Evolutionary conservation across 2,113 vertebrate species (phyloP).

Genomic region (Choloepus hoffmanni): DNA sequence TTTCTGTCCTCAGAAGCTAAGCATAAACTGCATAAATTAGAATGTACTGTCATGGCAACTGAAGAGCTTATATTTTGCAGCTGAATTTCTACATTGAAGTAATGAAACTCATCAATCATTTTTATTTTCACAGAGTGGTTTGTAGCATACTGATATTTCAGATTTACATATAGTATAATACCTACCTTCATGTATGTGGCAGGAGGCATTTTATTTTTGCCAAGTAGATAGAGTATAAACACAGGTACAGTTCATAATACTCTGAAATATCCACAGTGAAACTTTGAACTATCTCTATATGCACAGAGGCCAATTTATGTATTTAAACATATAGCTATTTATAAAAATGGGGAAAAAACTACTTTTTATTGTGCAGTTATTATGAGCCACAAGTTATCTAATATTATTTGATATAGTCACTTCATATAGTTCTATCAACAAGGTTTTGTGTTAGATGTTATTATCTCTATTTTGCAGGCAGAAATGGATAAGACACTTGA

Average conservation of each 20-base stretch:
- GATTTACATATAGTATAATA: not conserved
- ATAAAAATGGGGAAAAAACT: not conserved
- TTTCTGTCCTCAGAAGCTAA: not conserved
- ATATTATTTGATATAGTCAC: not conserved
- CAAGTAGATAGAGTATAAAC: not conserved
- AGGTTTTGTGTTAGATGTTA: not conserved
- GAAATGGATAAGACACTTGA: not conserved
- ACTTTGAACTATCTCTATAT: not conserved
- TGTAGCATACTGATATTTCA: not conserved
- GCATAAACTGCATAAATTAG: not conserved
- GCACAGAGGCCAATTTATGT: not conserved
- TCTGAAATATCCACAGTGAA: not conserved
- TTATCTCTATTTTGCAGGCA: not conserved
- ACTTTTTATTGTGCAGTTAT: not conserved
- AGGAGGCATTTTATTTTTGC: not conserved
- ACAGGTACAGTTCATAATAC: not conserved
- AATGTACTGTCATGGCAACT: not conserved
- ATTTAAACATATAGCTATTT: not conserved
- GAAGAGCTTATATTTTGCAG: not conserved
- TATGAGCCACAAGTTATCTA: not conserved
- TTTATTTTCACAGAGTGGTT: constrained; percentile 3
- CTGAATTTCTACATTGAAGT: constrained; percentile 17
- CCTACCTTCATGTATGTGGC: not conserved
- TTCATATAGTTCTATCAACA: not conserved
- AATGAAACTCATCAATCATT: not conserved